A percentile compares a stretch with the other conserved stretches of the same genome.
These are phyloP conservation scores for Cheilosia urbana DNA, from an alignment of 2,888 invertebrate genomes.

Conservation along the genomic window DNA sequence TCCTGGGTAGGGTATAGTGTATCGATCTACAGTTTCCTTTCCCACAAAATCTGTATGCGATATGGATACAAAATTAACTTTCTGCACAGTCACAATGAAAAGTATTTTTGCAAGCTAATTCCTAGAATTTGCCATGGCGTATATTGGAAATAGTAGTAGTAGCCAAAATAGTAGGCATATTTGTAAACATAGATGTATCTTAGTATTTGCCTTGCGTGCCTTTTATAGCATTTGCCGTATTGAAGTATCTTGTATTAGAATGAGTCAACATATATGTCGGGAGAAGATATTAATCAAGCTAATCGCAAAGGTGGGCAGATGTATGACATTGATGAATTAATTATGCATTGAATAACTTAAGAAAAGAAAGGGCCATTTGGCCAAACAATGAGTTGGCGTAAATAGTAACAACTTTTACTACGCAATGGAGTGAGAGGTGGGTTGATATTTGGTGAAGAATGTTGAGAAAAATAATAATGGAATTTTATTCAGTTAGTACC, in stretches of 20 bases:
- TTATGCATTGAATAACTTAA: not conserved
- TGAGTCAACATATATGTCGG: conserved; percentile 27
- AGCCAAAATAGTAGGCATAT: conserved; percentile 4
- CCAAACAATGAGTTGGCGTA: no score
- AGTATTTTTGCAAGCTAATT: conserved; percentile 21
- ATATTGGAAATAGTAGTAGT: no score
- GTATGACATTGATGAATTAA: conserved; percentile 37
- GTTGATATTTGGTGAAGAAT: no score
- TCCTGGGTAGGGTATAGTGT: no score
- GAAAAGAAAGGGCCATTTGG: no score
- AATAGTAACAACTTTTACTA: no score
- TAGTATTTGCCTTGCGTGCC: conserved; percentile 9
- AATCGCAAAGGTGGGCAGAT: not conserved
- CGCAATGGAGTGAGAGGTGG: no score
- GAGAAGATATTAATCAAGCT: conserved; percentile 33
- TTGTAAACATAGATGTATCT: conserved; percentile 39
- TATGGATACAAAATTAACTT: not conserved
- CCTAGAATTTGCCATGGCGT: not conserved
- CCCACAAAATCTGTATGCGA: not conserved
- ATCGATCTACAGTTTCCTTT: not conserved
- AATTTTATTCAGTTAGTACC: no score
- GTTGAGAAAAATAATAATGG: no score
- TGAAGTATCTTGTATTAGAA: conserved; percentile 22
- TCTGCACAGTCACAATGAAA: conserved; percentile 34
- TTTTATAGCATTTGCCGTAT: conserved; percentile 20